Evolutionary conservation across 2,113 vertebrate genomes (phyloP), one percentile per base, ranked within the genome.

Genomic region (Strigops habroptila): DNA sequence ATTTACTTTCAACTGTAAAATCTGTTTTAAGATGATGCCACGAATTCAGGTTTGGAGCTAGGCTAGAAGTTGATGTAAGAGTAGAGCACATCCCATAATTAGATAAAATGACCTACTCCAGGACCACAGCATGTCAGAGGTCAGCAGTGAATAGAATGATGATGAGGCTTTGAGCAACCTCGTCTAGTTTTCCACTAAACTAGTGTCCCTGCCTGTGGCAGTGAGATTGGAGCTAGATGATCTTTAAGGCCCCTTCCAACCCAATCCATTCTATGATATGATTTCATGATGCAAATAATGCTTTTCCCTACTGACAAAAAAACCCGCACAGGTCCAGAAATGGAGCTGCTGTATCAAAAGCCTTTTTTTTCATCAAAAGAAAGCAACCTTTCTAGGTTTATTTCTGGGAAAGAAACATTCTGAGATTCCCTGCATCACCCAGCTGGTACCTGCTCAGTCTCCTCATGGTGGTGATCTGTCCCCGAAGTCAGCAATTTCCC

Each of bases 1-100:
- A 25, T 80, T 79, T 75, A 68, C 65, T 94, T 80, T 73, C 24
- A 81, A 33, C 37, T 82, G 53, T 77, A 86, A 90, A 95, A 93
- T 44, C 28, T 49, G 3, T 82, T 97, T 60, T 49, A 55, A 78
- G 60, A 51, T 69, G 46, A 69, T 52, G 22, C 7, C 33, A 18
- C 24, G 79, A 91, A 79, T 60, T 88, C 73, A 77, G 33, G 22
- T 48, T 82, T 55, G 49, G 65, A 93, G 53, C 31, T 81, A 60
- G 31, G 33, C 30, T 95, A 43, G 24, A 95, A 87, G 35, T 65
- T 62, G 62, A 51, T 33, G 24, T 35, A 68, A 87, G 55, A 85
- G 57, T 48, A 88, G 25, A 80, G 22, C 12, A 53, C 24, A 70
- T 41, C 9, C 52, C 21, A 4, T 5, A 5, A 48, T 79, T 51